phyloP scores from a whole-genome alignment of 2,888 invertebrate species.

The Aplocera efformata region DNA sequence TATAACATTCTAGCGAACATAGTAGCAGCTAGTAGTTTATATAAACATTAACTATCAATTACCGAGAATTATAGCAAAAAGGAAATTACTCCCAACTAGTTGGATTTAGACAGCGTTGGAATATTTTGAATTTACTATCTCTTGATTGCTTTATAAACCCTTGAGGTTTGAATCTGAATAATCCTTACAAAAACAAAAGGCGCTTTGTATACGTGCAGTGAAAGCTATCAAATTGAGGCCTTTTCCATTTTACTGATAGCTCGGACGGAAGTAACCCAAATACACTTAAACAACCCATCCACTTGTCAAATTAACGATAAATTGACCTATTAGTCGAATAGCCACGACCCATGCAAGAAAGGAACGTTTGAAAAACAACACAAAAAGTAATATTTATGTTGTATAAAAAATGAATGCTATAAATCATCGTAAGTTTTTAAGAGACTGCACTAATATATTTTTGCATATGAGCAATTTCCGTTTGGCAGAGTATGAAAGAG shows the following conservation, averaged over 20 bases:
- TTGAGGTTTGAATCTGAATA: no score
- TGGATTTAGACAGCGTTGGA: background rate
- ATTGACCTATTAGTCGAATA: background rate
- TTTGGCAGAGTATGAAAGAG: background rate
- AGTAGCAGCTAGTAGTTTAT: no score
- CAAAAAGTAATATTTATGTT: no score
- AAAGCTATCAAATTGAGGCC: constrained; percentile 1
- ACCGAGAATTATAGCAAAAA: no score
- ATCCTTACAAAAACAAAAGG: no score
- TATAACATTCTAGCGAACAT: no score
- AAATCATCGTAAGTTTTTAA: background rate
- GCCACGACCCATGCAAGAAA: no score
- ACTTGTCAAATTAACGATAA: constrained; percentile 2
- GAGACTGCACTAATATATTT: background rate
- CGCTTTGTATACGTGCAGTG: no score
- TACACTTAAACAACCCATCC: constrained; percentile 4
- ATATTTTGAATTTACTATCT: background rate
- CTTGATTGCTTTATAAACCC: no score
- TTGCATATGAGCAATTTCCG: background rate
- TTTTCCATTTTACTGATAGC: background rate
- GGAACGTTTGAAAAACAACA: no score
- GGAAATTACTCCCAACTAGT: background rate
- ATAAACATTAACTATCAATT: no score
- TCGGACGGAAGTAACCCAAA: constrained; percentile 13
- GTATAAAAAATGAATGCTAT: background rate